Evolutionary conservation across 2,888 invertebrate genomes (phyloP).

Genomic region (Phania funesta): DNA sequence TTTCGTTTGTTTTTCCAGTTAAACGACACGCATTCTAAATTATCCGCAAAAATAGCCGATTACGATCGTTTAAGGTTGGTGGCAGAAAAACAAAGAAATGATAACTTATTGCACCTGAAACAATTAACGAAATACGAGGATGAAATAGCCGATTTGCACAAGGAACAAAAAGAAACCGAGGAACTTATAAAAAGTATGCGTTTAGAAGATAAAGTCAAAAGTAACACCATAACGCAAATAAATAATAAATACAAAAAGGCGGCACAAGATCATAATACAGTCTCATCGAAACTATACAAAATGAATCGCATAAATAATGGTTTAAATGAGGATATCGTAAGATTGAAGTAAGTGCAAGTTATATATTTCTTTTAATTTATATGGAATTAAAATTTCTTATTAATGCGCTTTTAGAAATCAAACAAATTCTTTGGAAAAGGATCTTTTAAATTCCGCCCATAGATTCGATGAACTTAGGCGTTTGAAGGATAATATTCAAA

Average conservation of each 20-base stretch:
- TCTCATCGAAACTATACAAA: constrained; percentile 73
- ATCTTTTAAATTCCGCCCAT: constrained; percentile 71
- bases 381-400: neutral
- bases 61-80: constrained; percentile 72
- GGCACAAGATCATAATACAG: constrained; percentile 71
- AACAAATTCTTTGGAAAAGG: constrained; percentile 74
- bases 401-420: constrained; percentile 70
- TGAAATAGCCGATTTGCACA: constrained; percentile 70
- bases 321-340: constrained; percentile 72
- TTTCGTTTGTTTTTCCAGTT: constrained; percentile 64
- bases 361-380: neutral
- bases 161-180: constrained; percentile 71
- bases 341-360: constrained; percentile 69
- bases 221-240: constrained; percentile 70
- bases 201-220: constrained; percentile 72
- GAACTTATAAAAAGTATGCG: constrained; percentile 71
- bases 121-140: constrained; percentile 71
- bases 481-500: constrained; percentile 73
- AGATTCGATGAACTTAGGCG: constrained; percentile 73
- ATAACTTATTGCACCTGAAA: constrained; percentile 69
- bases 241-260: constrained; percentile 73
- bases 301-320: constrained; percentile 70
- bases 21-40: constrained; percentile 68
- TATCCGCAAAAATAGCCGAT: constrained; percentile 69
- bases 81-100: constrained; percentile 71